These are phyloP conservation scores for Entomyzon cyanotis DNA, from an alignment of 2,113 vertebrate species.

Conservation along the genomic window DNA sequence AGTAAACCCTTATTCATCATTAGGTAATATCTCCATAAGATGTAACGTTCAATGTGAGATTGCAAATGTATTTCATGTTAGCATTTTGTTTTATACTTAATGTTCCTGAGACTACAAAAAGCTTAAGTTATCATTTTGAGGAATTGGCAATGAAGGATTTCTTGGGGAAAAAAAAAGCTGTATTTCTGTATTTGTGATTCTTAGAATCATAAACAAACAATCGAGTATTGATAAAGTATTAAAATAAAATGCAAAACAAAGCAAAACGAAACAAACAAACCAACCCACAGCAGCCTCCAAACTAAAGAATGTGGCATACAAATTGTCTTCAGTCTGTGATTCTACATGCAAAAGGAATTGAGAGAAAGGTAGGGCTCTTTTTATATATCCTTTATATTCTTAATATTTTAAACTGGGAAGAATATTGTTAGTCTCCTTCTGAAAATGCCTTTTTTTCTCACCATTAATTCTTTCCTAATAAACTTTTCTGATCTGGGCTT, in stretches of 20 bases:
- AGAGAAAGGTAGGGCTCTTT: not conserved
- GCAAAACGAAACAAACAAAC: not conserved
- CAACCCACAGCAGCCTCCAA: not conserved
- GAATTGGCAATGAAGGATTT: not conserved
- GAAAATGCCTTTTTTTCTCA: not conserved
- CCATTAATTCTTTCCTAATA: not conserved
- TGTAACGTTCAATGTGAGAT: not conserved
- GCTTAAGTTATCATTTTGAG: not conserved
- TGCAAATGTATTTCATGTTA: not conserved
- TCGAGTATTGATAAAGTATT: not conserved
- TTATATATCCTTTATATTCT: not conserved
- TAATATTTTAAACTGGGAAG: not conserved
- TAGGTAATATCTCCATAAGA: not conserved
- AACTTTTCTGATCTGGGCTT: not conserved
- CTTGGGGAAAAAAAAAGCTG: not conserved
- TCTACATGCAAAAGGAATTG: not conserved
- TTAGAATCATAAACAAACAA: not conserved
- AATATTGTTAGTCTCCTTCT: not conserved
- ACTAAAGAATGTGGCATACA: not conserved
- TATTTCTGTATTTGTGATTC: not conserved
- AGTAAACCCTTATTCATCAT: not conserved
- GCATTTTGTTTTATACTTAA: not conserved
- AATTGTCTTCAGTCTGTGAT: not conserved
- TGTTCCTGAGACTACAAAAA: not conserved
- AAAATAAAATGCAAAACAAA: not conserved